Percentiles rank a stretch among this genome's conserved stretches.
These are phyloP conservation scores for Oostethus manadensis DNA, from an alignment of 2,113 vertebrate species.

Conservation along the genomic window DNA sequence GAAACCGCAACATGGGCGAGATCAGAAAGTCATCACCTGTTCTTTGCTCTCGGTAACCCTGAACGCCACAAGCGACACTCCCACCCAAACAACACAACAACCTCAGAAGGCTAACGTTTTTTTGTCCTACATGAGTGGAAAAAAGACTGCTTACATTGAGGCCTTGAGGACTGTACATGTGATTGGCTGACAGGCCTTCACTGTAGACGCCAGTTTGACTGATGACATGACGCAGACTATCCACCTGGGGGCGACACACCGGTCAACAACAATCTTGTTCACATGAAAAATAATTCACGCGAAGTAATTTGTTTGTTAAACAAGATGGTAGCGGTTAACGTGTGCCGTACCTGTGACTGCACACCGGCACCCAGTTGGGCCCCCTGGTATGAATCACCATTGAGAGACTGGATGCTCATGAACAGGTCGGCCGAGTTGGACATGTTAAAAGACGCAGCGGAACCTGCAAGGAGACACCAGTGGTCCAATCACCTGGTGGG, in stretches of 20 bases:
- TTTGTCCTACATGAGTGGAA: not conserved
- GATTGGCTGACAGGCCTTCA: constrained; percentile 96
- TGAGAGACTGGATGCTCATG: constrained; percentile 99
- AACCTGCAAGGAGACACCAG: constrained; percentile 98
- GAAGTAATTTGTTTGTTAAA: not conserved
- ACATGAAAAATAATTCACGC: not conserved
- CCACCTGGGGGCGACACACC: constrained; percentile 79
- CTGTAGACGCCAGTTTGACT: constrained; percentile 99
- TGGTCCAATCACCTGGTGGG: constrained; percentile 87
- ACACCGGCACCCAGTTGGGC: constrained; percentile 99
- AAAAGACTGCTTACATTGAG: constrained; percentile 88
- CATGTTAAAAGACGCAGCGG: constrained; percentile 99
- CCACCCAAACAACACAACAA: too few relatives aligned
- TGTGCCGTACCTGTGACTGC: constrained; percentile 95
- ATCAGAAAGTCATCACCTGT: too few relatives aligned
- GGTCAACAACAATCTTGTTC: too few relatives aligned
- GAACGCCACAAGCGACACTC: too few relatives aligned
- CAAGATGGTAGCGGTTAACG: not conserved
- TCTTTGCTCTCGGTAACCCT: constrained; percentile 52
- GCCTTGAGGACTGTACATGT: constrained; percentile 99
- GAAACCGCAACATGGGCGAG: constrained; percentile 50
- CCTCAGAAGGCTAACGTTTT: too few relatives aligned
- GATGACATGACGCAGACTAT: constrained; percentile 99
- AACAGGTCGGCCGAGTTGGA: constrained; percentile 99
- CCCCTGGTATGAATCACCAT: constrained; percentile 99